Base-by-base conservation (phyloP, 2,797 vertebrate species). In the Phataginus tetradactyla region DNA sequence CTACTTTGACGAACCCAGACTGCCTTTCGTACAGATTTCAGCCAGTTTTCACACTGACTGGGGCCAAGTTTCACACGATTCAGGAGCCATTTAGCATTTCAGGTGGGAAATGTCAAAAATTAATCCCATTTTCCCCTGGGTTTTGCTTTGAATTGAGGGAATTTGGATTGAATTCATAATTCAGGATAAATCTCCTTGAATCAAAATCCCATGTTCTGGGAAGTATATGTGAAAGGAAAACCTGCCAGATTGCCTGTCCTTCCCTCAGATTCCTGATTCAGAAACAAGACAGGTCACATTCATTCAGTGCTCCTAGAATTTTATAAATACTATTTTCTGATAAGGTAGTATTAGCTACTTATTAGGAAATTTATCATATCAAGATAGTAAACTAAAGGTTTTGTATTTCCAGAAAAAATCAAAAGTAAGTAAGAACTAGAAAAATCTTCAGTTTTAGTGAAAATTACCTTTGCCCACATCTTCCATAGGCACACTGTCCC, bases 1-100 rank as follows among this genome's bases (percentile, higher is more conserved):
- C 97, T 97, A 42, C 95, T 97, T 97, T 90, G 91, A 96, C 59
- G 78, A 96, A 96, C 92, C 92, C 87, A 96, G 96, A 97, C 95
- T 90, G 93, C 89, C 93, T 97, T 96, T 95, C 80, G 49, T 51
- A 80, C 55, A 88, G 84, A 96, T 86, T 96, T 90, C 95, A 97
- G 96, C 89, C 97, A 95, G 93, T 96, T 97, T 97, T 97, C 96
- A 96, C 97, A 91, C 86, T 7, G 59, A 64, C 80, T 23, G 21
- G 39, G 89, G 96, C 96, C 97, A 97, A 83, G 55, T 96, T 94
- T 96, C 93, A 94, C 89, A 87, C n/a, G 0, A 81, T 90, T 92
- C 49, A 13, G 91, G 85, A 34, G 27, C 83, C 91, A 93, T 59
- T 94, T 94, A 93, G 64, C 42, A 64, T 94, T 97, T 97, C 20